Percentiles rank a stretch among this genome's conserved stretches.
Evolutionary conservation across 2,113 vertebrate genomes (phyloP).

Genomic region (Cebus imitator): DNA sequence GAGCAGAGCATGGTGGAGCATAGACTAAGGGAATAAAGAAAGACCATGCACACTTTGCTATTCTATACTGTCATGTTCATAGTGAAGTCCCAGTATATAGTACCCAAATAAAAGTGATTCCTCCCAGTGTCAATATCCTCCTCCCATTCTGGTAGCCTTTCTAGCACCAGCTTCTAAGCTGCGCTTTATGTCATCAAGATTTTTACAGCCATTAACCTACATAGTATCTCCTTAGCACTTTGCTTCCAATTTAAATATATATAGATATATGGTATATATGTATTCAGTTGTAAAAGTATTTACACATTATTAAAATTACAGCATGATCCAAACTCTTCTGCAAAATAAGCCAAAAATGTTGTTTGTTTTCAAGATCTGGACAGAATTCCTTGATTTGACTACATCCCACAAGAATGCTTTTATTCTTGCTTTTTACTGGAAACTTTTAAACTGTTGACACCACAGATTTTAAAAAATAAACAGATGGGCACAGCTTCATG

Average conservation of each 20-base stretch:
- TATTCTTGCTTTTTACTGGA: conserved; percentile 64
- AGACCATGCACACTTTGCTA: not conserved
- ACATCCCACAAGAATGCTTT: conserved; percentile 70
- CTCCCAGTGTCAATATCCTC: not conserved
- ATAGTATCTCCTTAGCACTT: not conserved
- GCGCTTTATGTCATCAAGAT: not conserved
- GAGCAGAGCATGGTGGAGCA: not conserved
- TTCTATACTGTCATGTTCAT: not conserved
- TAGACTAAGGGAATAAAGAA: not conserved
- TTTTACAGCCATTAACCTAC: not conserved
- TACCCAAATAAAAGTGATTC: not conserved
- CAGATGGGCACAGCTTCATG: conserved; percentile 53
- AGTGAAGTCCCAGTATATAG: not conserved
- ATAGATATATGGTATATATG: not conserved
- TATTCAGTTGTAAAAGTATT: not conserved
- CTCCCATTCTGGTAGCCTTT: not conserved
- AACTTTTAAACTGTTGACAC: conserved; percentile 69
- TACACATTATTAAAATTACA: conserved; percentile 3
- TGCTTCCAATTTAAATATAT: not conserved
- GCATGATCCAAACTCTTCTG: conserved; percentile 5
- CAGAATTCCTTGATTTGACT: conserved; percentile 47
- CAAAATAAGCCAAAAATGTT: conserved; percentile 43
- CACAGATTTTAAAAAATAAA: conserved; percentile 67
- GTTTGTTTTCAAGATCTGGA: conserved; percentile 63
- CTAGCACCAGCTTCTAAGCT: not conserved